These are phyloP conservation scores for Numenius phaeopus DNA, from an alignment of 2,797 vertebrate species.

Conservation along the genomic window DNA sequence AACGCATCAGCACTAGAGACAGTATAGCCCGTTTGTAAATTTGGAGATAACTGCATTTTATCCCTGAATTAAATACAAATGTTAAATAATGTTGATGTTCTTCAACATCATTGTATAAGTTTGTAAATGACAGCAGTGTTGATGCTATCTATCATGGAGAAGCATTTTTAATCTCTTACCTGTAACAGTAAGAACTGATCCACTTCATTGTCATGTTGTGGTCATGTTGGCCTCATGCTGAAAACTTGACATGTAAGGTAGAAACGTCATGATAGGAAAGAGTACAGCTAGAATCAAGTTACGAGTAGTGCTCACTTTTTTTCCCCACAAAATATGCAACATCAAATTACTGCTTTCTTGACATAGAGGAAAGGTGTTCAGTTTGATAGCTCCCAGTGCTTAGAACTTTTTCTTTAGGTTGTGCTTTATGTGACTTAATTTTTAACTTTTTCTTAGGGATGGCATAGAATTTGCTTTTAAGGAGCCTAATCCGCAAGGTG, in stretches of 20 bases:
- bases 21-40: rapidly evolving
- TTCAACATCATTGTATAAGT: background rate
- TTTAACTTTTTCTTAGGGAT: conserved; percentile 83
- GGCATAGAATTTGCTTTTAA: conserved; percentile 99
- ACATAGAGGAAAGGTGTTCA: background rate
- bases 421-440: background rate
- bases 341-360: background rate
- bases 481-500: conserved; percentile 96
- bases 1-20: background rate
- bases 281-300: background rate
- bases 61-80: background rate
- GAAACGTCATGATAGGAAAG: background rate
- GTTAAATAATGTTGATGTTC: background rate
- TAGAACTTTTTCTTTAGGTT: background rate
- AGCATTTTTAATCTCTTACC: background rate
- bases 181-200: background rate
- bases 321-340: background rate
- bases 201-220: background rate
- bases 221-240: background rate
- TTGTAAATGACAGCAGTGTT: background rate
- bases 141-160: background rate
- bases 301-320: background rate
- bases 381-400: background rate
- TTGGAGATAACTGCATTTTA: background rate
- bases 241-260: background rate